A percentile compares a stretch with the other conserved stretches of the same genome.
phyloP scores from a whole-genome alignment of 2,113 vertebrate genomes.

The Saimiri boliviensis region DNA sequence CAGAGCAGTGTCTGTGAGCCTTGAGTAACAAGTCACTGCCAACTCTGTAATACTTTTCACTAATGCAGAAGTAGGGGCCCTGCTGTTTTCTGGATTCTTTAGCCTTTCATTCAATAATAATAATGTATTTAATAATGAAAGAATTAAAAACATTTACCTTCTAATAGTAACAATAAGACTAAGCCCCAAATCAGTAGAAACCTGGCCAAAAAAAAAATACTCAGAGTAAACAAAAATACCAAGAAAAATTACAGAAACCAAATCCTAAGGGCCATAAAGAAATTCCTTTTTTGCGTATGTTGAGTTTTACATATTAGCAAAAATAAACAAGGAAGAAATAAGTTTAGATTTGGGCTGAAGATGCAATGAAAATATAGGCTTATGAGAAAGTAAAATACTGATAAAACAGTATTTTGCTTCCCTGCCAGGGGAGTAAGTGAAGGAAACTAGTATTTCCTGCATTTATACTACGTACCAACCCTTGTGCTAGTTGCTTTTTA shows the following conservation, averaged over 20 bases:
- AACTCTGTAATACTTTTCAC: background rate
- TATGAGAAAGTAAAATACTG: background rate
- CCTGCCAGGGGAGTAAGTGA: background rate
- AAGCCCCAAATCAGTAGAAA: background rate
- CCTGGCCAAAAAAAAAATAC: conserved; percentile 31
- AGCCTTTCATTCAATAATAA: background rate
- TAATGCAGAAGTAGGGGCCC: background rate
- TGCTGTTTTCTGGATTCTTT: background rate
- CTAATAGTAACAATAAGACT: background rate
- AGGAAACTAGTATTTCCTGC: background rate
- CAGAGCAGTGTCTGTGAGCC: background rate
- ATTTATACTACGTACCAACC: background rate
- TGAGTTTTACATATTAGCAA: conserved; percentile 34
- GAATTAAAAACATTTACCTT: conserved; percentile 32
- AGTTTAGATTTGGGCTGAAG: background rate
- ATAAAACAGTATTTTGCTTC: background rate
- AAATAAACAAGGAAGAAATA: conserved; percentile 2
- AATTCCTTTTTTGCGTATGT: background rate
- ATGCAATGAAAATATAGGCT: background rate
- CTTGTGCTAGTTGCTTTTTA: background rate
- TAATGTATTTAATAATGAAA: background rate
- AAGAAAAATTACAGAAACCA: background rate
- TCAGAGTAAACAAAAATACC: background rate
- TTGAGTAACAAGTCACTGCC: background rate
- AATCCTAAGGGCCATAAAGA: background rate